Conservation (phyloP, 2,888 invertebrate genomes). For the Oxycera nigricornis region DNA sequence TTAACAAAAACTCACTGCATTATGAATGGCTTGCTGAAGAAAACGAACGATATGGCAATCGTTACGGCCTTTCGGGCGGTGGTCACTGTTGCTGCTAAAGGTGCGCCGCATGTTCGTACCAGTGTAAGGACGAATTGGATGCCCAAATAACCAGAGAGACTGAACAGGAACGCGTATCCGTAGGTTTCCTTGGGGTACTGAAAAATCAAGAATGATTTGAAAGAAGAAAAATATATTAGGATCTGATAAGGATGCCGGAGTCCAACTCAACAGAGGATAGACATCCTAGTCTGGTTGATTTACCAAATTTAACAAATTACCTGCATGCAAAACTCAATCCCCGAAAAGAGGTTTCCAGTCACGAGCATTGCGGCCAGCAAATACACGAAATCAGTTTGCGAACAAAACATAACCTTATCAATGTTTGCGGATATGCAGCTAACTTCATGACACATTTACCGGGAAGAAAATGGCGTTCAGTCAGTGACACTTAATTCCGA, state of each 20-base stretch:
- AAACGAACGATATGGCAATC: constrained; percentile 88
- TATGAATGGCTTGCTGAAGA: constrained; percentile 94
- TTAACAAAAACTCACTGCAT: constrained; percentile 75
- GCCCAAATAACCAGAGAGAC: constrained; percentile 89
- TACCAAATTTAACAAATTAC: constrained; percentile 64
- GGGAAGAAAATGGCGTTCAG: constrained; percentile 29
- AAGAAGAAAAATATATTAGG: too few species aligned
- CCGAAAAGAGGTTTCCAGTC: constrained; percentile 77
- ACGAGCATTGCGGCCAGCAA: constrained; percentile 75
- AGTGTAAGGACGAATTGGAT: constrained; percentile 91
- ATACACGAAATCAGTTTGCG: constrained; percentile 84
- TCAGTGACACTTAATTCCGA: neutral
- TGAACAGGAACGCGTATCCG: constrained; percentile 84
- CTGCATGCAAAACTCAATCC: constrained; percentile 77
- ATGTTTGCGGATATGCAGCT: neutral
- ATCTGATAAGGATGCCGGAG: neutral
- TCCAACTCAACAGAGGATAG: neutral
- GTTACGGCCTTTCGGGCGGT: constrained; percentile 91
- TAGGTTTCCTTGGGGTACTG: constrained; percentile 79
- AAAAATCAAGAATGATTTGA: constrained; percentile 53
- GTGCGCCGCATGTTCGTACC: constrained; percentile 88
- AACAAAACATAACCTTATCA: too few species aligned
- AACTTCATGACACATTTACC: constrained; percentile 17
- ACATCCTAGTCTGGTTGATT: neutral
- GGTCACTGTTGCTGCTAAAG: constrained; percentile 92